phyloP scores from a whole-genome alignment of 2,888 invertebrate genomes.

The Catocala sponsa region DNA sequence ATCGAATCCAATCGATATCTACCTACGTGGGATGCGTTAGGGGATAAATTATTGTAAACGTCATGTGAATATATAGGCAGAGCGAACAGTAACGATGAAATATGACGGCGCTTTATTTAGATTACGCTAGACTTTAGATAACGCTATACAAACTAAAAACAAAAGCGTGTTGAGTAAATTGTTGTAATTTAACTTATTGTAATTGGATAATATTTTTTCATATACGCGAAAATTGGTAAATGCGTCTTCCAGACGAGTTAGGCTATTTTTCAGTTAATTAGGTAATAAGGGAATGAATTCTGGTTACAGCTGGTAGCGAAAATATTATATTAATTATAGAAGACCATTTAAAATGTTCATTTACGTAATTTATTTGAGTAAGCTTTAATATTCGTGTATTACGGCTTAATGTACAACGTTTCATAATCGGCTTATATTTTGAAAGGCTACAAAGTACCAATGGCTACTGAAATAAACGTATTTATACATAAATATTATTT shows the following conservation, averaged over 20 bases:
- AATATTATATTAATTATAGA: conserved; percentile 28
- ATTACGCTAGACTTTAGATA: conserved; percentile 8
- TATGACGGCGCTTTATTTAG: conserved; percentile 24
- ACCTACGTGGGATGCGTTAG: conserved; percentile 37
- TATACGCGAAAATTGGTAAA: conserved; percentile 24
- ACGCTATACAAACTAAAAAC: conserved; percentile 28
- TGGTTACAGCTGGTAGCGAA: conserved; percentile 21
- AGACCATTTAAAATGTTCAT: conserved; percentile 33
- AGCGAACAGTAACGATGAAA: conserved; percentile 20
- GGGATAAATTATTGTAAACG: conserved; percentile 43
- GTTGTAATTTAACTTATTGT: conserved; percentile 28
- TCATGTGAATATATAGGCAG: conserved; percentile 16
- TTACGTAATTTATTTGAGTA: conserved; percentile 33
- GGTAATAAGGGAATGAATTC: conserved; percentile 32
- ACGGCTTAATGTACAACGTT: conserved; percentile 17
- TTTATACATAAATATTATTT: background rate
- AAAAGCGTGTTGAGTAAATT: conserved; percentile 23
- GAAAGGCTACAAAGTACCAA: background rate
- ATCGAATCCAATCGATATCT: conserved; percentile 56
- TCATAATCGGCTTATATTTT: conserved; percentile 29
- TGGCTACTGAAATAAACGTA: background rate
- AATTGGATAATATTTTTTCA: conserved; percentile 41
- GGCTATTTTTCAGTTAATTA: conserved; percentile 21
- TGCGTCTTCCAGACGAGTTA: conserved; percentile 30
- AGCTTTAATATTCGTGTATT: conserved; percentile 33